These are phyloP conservation scores for Pantherophis vulpinus DNA, from an alignment of 2,797 vertebrate species.

Conservation along the genomic window DNA sequence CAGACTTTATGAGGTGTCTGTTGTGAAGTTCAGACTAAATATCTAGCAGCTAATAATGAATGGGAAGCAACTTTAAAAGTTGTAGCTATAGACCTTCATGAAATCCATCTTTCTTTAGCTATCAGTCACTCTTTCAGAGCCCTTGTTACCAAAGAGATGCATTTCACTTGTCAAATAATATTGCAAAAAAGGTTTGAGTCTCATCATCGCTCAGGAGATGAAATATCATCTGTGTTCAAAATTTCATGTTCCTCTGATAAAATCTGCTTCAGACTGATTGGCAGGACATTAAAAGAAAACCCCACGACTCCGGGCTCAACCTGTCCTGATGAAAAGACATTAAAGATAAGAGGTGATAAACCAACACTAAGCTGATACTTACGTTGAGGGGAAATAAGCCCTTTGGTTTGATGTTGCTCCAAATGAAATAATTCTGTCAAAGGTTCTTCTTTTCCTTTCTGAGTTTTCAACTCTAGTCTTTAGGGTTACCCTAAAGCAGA, in stretches of 20 bases:
- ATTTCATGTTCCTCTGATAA: conserved; percentile 19
- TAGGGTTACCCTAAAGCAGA: conserved; percentile 14
- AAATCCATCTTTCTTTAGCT: not conserved
- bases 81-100: not conserved
- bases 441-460: not conserved
- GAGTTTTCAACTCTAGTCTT: not conserved
- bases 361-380: not conserved
- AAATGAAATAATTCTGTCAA: conserved; percentile 9
- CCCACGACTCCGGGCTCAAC: conserved; percentile 6
- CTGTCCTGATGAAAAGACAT: conserved; percentile 12
- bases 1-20: not conserved
- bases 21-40: not conserved
- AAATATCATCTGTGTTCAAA: not conserved
- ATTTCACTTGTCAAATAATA: not conserved
- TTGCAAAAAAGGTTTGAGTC: not conserved
- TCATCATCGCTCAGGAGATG: conserved; percentile 4
- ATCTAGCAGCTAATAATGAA: not conserved
- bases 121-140: not conserved
- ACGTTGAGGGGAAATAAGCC: not conserved
- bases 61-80: not conserved
- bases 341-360: conserved; percentile 17
- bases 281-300: conserved; percentile 30
- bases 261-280: conserved; percentile 11
- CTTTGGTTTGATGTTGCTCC: conserved; percentile 15
- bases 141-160: not conserved